Conservation (phyloP, 1,140 invertebrate genomes). For the Drepana arcuata region DNA sequence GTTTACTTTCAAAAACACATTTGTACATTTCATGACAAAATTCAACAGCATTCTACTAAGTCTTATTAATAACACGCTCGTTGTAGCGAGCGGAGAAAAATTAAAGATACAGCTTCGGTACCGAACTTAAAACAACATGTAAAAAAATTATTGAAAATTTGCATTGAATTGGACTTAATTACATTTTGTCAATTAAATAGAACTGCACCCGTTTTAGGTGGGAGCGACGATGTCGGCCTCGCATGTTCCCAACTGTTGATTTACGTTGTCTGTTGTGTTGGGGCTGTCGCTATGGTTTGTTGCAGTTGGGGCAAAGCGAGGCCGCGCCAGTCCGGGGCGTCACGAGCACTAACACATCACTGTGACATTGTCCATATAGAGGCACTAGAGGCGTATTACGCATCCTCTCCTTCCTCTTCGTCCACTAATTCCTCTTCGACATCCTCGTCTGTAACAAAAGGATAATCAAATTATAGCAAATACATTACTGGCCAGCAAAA, state of each 20-base stretch:
- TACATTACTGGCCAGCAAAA: too few species aligned
- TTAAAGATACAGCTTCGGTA: slow-evolving; percentile 53
- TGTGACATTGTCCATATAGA: slow-evolving; percentile 69
- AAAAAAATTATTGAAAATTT: slow-evolving; percentile 58
- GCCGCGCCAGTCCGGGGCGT: slow-evolving; percentile 54
- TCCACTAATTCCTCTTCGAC: slow-evolving; percentile 69
- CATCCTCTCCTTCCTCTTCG: slow-evolving; percentile 76
- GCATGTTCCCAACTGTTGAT: slow-evolving; percentile 57
- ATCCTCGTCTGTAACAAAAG: slow-evolving; percentile 74
- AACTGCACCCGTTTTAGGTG: slow-evolving; percentile 66
- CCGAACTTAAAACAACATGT: slow-evolving; percentile 54
- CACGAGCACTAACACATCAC: slow-evolving; percentile 67
- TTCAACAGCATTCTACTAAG: slow-evolving; percentile 69
- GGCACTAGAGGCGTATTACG: slow-evolving; percentile 69
- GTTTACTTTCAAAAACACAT: slow-evolving; percentile 68
- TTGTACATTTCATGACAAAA: slow-evolving; percentile 71
- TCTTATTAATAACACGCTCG: slow-evolving; percentile 59
- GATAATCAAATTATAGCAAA: too few species aligned
- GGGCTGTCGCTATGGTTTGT: slow-evolving; percentile 4
- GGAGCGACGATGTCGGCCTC: slow-evolving; percentile 58
- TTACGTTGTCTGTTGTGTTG: slow-evolving; percentile 5
- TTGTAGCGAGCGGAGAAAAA: slow-evolving; percentile 33
- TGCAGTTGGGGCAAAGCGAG: slow-evolving; percentile 59
- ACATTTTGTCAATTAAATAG: slow-evolving; percentile 67
- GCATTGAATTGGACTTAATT: slow-evolving; percentile 66